Evolutionary conservation across 2,888 invertebrate genomes (phyloP).

Genomic region (Hecatera dysodea): DNA sequence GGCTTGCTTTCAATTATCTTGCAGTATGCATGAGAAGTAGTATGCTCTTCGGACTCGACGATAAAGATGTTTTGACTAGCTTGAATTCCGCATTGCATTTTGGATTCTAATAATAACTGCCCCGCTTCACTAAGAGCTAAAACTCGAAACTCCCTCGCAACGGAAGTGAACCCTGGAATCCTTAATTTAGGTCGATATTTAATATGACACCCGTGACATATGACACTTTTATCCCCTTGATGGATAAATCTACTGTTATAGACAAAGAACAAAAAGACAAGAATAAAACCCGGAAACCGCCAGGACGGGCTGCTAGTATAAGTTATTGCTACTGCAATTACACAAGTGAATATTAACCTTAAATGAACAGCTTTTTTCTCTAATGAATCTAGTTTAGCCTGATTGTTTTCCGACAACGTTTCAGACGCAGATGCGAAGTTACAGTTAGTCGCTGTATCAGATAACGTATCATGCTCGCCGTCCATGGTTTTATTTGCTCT

Average conservation of each 20-base stretch:
- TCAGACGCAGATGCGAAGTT: slow-evolving; percentile 82
- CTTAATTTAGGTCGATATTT: too few relatives aligned
- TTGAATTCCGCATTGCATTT: too few relatives aligned
- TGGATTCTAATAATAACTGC: too few relatives aligned
- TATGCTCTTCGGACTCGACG: too few relatives aligned
- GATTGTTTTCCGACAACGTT: slow-evolving; percentile 82
- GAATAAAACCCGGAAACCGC: neutral
- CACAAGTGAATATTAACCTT: slow-evolving; percentile 72
- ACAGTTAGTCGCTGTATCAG: slow-evolving; percentile 84
- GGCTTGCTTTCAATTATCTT: too few relatives aligned
- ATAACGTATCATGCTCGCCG: slow-evolving; percentile 83
- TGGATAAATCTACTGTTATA: neutral
- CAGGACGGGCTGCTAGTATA: neutral
- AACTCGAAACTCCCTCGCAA: too few relatives aligned
- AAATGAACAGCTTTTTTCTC: slow-evolving; percentile 88
- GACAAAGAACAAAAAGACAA: neutral
- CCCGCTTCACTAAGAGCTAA: too few relatives aligned
- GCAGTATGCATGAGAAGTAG: too few relatives aligned
- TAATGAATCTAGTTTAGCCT: slow-evolving; percentile 85
- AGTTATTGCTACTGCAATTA: neutral
- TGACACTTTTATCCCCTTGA: too few relatives aligned
- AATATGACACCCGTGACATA: too few relatives aligned
- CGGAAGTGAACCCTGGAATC: too few relatives aligned
- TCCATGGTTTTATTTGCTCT: slow-evolving; percentile 78
- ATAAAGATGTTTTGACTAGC: too few relatives aligned